Base-by-base conservation (phyloP, 92 coral and sea anemone species). In the Virgularia gustaviana region DNA sequence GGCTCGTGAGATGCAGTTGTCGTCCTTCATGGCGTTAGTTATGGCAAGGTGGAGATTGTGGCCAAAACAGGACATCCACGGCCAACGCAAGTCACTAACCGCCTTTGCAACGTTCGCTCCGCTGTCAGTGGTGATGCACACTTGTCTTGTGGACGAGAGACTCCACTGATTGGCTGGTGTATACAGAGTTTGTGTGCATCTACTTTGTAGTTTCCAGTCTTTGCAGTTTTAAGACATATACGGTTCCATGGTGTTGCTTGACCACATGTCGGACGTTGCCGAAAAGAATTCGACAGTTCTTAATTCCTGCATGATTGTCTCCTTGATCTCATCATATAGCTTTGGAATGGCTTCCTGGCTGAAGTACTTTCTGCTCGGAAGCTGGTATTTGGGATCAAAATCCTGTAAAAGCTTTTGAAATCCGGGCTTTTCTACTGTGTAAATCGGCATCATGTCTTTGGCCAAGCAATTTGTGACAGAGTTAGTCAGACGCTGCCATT, bases 181-280 rank as follows among this genome's bases (percentile, higher is more conserved):
- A 15, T 47, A 47, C 20, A 47, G 55, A 25, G 55, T 47, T 15
- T 47, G 55, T 25, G 22, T 5, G 55, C 55, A 47, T 47, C 55
- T 5, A 25, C 7, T 47, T 47, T 47, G 15, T 25, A 47, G 55
- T n/a, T 38, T 23, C 29, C 55, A 49, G 4, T 49, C 22, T 2
- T 49, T 11, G 16, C 6, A 49, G 23, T 49, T 15, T 49, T 49
- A 27, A 49, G 18, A 49, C 38, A 31, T 58, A 27, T 63, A 63
- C 33, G 53, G 71, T 53, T 63, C 71, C 22, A 13, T 63, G 3
- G 71, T 63, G 13, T 63, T 16, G 52, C 71, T 38, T 16, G 71
- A 63, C 71, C 71, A 63, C 71, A 63, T 63, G 33, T 63, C 71
- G 22, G 71, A 16, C 16, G 71, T 63, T 9, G 71, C 71, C 12